Base-by-base conservation (phyloP, 2,113 vertebrate genomes). In the Hippoglossus stenolepis region DNA sequence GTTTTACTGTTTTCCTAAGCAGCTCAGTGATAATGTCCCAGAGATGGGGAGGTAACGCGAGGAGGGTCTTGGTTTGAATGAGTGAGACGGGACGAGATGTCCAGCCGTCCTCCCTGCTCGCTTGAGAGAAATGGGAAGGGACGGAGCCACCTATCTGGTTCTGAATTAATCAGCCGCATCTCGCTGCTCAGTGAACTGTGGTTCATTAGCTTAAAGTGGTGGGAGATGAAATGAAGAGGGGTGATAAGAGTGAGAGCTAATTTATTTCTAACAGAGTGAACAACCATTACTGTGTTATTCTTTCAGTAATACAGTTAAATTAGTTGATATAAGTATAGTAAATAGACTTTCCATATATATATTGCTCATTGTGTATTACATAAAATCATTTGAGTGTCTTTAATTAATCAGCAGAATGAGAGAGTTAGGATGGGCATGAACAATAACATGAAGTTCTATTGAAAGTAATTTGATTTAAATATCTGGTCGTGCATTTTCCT, bases 151-250 rank as follows among this genome's bases (percentile, higher is more conserved):
- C 78, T 76, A 38, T 87, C 83, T 84, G 85, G 49, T 85, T 84
- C 61, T 69, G 67, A 85, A 91, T 91, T 84, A 90, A 90, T 91
- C 89, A 90, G 65, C 61, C 63, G 23, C 77, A 89, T 86, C 82
- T 79, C 66, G 20, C 71, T 72, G 88, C 82, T 90, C 88, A 86
- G 76, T 73, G 86, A 87, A 81, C 78, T 75, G 47, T 53, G 49
- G 80, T 65, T 80, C 83, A 80, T 88, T 72, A 82, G 69, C 65
- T 65, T 8, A 20, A 7, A 70, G 66, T 51, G 77, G 58, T 51
- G 67, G 61, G 74, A 80, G 71, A 70, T 61, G 58, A 71, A 51
- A 54, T 61, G 28, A 28, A 15, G 43, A 31, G 40, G 9, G 54
- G 21, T 3, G 21, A 9, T 15, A 18, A 43, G 40, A 77, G 59